These are phyloP conservation scores for Leucopternis melanops DNA, from an alignment of 2,113 vertebrate genomes.

Conservation along the genomic window DNA sequence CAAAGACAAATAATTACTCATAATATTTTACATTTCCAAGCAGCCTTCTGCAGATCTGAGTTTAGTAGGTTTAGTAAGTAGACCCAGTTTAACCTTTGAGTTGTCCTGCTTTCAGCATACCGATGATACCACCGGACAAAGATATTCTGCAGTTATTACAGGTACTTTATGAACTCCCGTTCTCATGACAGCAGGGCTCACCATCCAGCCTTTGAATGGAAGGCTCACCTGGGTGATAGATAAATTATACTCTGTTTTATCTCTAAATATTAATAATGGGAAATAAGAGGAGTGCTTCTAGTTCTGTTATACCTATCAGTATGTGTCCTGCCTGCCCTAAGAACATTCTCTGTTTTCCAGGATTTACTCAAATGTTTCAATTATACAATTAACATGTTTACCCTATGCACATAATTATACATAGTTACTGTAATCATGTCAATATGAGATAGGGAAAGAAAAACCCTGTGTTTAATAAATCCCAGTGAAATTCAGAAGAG, in stretches of 20 bases:
- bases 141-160: background rate
- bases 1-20: background rate
- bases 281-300: background rate
- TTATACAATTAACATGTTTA: constrained; percentile 62
- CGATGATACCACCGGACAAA: background rate
- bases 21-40: background rate
- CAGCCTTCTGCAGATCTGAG: background rate
- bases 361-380: background rate
- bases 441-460: constrained; percentile 13
- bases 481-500: constrained; percentile 42
- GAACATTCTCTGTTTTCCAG: background rate
- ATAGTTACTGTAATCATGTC: constrained; percentile 38
- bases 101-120: background rate
- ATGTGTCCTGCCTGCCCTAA: background rate
- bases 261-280: background rate
- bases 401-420: constrained; percentile 34
- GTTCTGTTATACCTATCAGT: background rate
- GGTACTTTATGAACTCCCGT: background rate
- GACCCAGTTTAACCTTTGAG: background rate
- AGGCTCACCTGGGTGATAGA: background rate
- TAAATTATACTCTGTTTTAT: background rate
- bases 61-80: background rate
- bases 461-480: constrained; percentile 19
- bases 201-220: background rate
- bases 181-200: background rate